Base-by-base conservation (phyloP, 2,888 invertebrate species). In the Mongoloraphidia duomilia region DNA sequence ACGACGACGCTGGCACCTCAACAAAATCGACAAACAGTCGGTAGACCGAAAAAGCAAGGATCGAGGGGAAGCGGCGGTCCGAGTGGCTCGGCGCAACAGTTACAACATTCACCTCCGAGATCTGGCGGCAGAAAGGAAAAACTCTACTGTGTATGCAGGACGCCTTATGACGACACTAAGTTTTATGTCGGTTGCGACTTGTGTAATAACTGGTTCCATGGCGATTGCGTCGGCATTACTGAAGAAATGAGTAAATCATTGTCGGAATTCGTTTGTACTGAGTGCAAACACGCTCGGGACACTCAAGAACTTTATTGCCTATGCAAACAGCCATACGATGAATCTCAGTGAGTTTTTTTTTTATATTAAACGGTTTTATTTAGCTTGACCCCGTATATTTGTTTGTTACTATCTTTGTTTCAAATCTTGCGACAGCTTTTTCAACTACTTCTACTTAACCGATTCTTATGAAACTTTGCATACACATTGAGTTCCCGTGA, bases 161-260 rank as follows among this genome's bases (percentile, higher is more conserved):
- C 89, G 41, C 92, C 94, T 4, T 96, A 96, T 63, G 95, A 97
- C 67, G 89, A 91, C 61, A 86, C 91, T 12, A 92, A 92, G 87
- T 96, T 96, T 68, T 97, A 96, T 69, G 91, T 98, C 55, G 94
- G 93, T 51, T 98, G 98, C 70, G 95, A 96, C 70, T 74, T 92
- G 61, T 98, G 97, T 68, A 90, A 89, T 62, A 94, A 95, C 68
- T 97, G 97, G 96, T 97, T 93, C 76, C 98, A 98, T 65, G 95
- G 95, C 1, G 87, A 88, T 58, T 98, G 98, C 65, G 93, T 97
- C 10, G 88, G 86, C 41, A 88, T 97, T 52, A 88, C 89, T 0
- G 93, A 95, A 67, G 84, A 87, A 64, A 85, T 86, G 74, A 92
- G 93, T 53, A 87, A 89, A 65, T 79, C 80, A 33, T 78, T 96